A percentile compares a stretch with the other conserved stretches of the same genome.
phyloP scores from a whole-genome alignment of 2,113 vertebrate genomes.

The Apeltes quadracus region DNA sequence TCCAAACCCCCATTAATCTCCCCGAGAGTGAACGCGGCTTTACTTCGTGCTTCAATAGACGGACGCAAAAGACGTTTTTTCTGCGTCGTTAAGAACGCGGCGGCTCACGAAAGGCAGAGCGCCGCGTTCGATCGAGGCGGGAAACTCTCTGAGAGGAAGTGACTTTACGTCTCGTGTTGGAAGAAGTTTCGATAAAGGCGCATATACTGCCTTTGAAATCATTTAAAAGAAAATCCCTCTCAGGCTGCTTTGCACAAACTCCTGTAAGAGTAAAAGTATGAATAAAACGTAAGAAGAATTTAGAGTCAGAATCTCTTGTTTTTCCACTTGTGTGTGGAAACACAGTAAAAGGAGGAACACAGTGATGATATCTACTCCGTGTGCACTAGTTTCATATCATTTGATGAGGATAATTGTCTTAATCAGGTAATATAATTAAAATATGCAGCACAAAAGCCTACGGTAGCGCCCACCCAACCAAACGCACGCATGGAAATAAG shows the following conservation, averaged over 20 bases:
- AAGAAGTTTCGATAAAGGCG: constrained; percentile 36
- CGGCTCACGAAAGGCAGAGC: constrained; percentile 2
- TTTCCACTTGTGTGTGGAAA: not conserved
- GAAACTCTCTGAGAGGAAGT: constrained; percentile 17
- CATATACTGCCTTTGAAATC: constrained; percentile 16
- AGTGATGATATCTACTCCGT: not conserved
- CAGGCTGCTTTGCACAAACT: constrained; percentile 13
- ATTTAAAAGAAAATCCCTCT: constrained; percentile 36
- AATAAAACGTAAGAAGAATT: constrained; percentile 10
- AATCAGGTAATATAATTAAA: not conserved
- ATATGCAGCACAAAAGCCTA: not conserved
- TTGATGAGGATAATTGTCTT: not conserved
- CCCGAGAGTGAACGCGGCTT: no score
- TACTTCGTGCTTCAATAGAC: constrained; percentile 47
- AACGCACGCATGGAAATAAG: no score
- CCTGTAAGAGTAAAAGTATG: not conserved
- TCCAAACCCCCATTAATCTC: constrained; percentile 65
- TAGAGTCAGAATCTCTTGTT: not conserved
- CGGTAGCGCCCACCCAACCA: not conserved
- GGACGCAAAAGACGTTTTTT: constrained; percentile 45
- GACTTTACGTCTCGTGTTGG: constrained; percentile 18
- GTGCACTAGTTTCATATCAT: not conserved
- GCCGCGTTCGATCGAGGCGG: constrained; percentile 13
- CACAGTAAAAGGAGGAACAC: not conserved
- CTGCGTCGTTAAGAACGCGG: constrained; percentile 38